Evolutionary conservation across 2,888 invertebrate genomes (phyloP), one percentile per base, ranked within the genome.

Genomic region (Trachelus stipa): DNA sequence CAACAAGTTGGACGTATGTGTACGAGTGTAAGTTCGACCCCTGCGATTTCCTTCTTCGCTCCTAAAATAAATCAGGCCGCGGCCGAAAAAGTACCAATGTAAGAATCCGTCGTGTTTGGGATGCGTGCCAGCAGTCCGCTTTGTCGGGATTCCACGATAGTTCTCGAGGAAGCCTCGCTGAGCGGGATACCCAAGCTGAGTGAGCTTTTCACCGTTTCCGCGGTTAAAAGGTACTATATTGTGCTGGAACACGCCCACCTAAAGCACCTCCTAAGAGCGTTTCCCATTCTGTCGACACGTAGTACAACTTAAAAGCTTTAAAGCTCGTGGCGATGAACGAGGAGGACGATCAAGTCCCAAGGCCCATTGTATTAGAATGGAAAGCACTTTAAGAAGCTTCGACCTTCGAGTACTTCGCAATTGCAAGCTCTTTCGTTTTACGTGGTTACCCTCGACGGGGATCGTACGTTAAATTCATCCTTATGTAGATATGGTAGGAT

Each of bases 211-310:
- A 84, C 80, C 82, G 79, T 85, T 88, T 84, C 84, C 82, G 84
- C 83, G 85, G 87, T 88, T 88, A 88, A 89, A 89, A 88, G 89
- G 88, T 84, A 86, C 86, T 86, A 87, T 87, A 87, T 87, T 74
- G 75, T 76, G 77, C 76, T 76, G 81, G 82, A 86, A 85, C 87
- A 86, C 87, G 83, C 85, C 86, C 84, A 85, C 85, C 82, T 84
- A 84, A 86, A 88, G 87, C 87, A 86, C 87, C 86, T 84, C 87
- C 87, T 88, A 86, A 89, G 88, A 88, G 88, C 87, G 83, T 86
- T 69, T 78, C 77, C 75, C 76, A 76, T 80, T 76, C 77, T 76
- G 73, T 73, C 73, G 77, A 79, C 82, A 79, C 82, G 82, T 83
- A 79, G 78, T 77, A 79, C 79, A 81, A 82, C 80, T 79, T 82